A percentile compares a stretch with the other conserved stretches of the same genome.
phyloP scores from a whole-genome alignment of 2,888 invertebrate species.

The Melitaea athalia region DNA sequence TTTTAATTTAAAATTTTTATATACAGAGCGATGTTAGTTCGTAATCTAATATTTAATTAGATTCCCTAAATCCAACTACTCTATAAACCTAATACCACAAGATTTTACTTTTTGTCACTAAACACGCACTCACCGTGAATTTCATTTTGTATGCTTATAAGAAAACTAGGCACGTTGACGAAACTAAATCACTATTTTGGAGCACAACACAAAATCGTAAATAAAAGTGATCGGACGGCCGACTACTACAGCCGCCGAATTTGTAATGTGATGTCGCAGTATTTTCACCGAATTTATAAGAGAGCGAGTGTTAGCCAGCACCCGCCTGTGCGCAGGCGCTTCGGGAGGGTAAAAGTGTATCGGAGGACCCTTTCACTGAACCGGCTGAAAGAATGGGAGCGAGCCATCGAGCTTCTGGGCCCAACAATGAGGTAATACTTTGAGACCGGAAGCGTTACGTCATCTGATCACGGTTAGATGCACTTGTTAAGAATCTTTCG shows the following conservation, averaged over 20 bases:
- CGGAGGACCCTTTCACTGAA: slow-evolving; percentile 79
- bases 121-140: slow-evolving; percentile 79
- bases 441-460: slow-evolving; percentile 72
- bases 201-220: slow-evolving; percentile 60
- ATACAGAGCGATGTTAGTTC: no score
- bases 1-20: no score
- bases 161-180: slow-evolving; percentile 62
- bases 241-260: slow-evolving; percentile 77
- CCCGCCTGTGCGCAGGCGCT: slow-evolving; percentile 54
- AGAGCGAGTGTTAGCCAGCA: slow-evolving; percentile 62
- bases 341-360: slow-evolving; percentile 78
- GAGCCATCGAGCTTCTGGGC: slow-evolving; percentile 71
- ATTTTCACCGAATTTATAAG: slow-evolving; percentile 82
- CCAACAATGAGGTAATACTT: slow-evolving; percentile 73
- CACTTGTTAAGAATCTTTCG: slow-evolving; percentile 54
- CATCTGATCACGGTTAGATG: slow-evolving; percentile 67
- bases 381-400: slow-evolving; percentile 78
- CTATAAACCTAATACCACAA: slow-evolving; percentile 17
- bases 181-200: slow-evolving; percentile 73
- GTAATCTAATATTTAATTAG: no score
- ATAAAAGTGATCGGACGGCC: slow-evolving; percentile 66
- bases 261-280: slow-evolving; percentile 76
- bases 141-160: slow-evolving; percentile 75
- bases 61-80: neutral
- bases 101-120: slow-evolving; percentile 30